Evolutionary conservation across 2,797 vertebrate genomes (phyloP), one percentile per base, ranked within the genome.

Genomic region (Heliangelus exortis): DNA sequence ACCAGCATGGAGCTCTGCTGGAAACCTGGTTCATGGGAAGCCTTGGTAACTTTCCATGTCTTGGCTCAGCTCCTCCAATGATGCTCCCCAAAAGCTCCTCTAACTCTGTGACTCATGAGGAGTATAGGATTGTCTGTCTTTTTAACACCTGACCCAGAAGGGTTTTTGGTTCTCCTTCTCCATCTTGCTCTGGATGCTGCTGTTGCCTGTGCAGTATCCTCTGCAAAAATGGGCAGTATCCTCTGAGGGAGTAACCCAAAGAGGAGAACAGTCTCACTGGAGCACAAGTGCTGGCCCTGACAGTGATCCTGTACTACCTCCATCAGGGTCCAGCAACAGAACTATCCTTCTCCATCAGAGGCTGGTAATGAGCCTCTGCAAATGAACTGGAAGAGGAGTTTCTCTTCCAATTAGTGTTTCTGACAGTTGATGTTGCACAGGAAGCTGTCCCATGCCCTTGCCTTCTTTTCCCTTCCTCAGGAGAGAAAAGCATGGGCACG

Each of bases 221-320:
- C 62, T 67, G 47, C 34, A 55, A 90, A 94, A 93, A 72, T 51
- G 59, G 66, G 54, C 66, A 86, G 62, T 57, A 43, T 73, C 63
- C 71, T 65, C 62, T 67, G 47, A 84, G 71, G 47, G 89, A 84
- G 62, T 77, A 81, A 72, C 72, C 72, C 66, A 53, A 45, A 14
- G 36, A 68, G 33, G 48, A 76, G 51, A 43, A 76, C 71, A 59
- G 48, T 92, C 63, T 92, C 72, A 59, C 55, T 0, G 18, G 95
- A 94, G 87, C 87, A 89, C 91, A 78, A 62, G 34, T 79, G 77
- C 94, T 93, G 93, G 55, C 93, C 66, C 77, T 90, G 90, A 61
- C 82, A 80, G 61, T 96, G 95, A 92, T 94, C 54, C 88, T 89
- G 92, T 95, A 84, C 96, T 96, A 95, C 95, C 94, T 97, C 94